These are phyloP conservation scores for Papilio gigon DNA, from an alignment of 2,888 invertebrate species.

Conservation along the genomic window DNA sequence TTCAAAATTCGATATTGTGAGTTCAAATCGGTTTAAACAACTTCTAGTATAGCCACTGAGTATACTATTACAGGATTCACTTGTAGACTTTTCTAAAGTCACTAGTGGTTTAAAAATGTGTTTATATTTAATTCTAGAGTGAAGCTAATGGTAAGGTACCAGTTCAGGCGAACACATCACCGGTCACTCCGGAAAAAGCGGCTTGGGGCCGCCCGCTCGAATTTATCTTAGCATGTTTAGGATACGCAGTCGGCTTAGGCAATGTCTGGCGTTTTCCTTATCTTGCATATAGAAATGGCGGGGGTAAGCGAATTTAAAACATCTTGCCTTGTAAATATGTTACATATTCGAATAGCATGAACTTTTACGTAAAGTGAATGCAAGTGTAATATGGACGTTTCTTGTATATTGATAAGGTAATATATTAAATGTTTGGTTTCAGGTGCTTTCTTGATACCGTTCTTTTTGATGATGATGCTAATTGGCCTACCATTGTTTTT, in stretches of 20 bases:
- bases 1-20: no score
- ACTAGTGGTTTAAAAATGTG: background rate
- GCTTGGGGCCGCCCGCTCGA: constrained; percentile 86
- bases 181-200: constrained; percentile 63
- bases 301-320: constrained; percentile 80
- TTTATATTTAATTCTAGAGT: constrained; percentile 55
- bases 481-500: constrained; percentile 91
- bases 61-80: no score
- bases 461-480: constrained; percentile 87
- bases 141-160: constrained; percentile 53
- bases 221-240: constrained; percentile 89
- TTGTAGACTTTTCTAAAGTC: no score
- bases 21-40: no score
- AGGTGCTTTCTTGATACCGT: constrained; percentile 90
- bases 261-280: constrained; percentile 92
- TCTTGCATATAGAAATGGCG: constrained; percentile 89
- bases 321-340: no score
- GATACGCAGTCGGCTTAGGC: constrained; percentile 89
- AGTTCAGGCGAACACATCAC: constrained; percentile 42
- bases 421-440: constrained; percentile 56
- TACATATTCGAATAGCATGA: no score
- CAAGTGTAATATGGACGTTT: no score
- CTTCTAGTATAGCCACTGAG: no score
- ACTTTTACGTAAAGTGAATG: no score
- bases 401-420: no score